A percentile compares a stretch with the other conserved stretches of the same genome.
Evolutionary conservation across 2,113 vertebrate genomes (phyloP).

Genomic region (Sinocyclocheilus grahami): DNA sequence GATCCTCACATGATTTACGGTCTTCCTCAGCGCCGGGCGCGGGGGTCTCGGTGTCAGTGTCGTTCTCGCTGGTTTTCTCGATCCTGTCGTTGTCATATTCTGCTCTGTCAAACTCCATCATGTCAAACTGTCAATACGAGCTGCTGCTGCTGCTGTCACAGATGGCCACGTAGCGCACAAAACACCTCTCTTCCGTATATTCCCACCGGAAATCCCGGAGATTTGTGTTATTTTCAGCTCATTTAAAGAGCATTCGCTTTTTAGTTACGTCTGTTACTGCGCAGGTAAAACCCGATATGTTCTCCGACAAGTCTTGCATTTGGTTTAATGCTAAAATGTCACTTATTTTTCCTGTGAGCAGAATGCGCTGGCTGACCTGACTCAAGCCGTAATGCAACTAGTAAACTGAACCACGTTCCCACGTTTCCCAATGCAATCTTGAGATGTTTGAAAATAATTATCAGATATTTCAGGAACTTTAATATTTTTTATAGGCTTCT

Average conservation of each 20-base stretch:
- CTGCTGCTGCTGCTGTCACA: conserved; percentile 31
- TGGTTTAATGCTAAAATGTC: not conserved
- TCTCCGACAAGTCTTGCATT: not conserved
- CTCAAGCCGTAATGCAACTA: conserved; percentile 1
- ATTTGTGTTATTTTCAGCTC: conserved; percentile 26
- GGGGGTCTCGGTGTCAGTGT: not conserved
- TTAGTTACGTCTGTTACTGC: not conserved
- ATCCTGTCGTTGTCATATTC: not conserved
- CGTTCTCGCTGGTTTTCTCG: not conserved
- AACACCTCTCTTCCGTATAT: conserved; percentile 47
- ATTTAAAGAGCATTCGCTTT: not conserved
- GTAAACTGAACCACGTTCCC: not conserved
- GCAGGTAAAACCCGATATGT: not conserved
- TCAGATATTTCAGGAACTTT: not conserved
- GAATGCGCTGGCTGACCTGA: not conserved
- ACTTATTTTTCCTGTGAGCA: not conserved
- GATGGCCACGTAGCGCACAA: conserved; percentile 51
- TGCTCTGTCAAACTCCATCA: conserved; percentile 31
- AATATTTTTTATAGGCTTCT: not conserved
- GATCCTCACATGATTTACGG: not conserved
- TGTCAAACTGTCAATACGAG: conserved; percentile 7
- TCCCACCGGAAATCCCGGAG: conserved; percentile 50
- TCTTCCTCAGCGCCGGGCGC: not conserved
- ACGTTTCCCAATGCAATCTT: not conserved
- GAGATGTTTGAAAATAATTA: not conserved